These are phyloP conservation scores for Harpalus rubripes DNA, from an alignment of 2,888 invertebrate genomes.

Conservation along the genomic window DNA sequence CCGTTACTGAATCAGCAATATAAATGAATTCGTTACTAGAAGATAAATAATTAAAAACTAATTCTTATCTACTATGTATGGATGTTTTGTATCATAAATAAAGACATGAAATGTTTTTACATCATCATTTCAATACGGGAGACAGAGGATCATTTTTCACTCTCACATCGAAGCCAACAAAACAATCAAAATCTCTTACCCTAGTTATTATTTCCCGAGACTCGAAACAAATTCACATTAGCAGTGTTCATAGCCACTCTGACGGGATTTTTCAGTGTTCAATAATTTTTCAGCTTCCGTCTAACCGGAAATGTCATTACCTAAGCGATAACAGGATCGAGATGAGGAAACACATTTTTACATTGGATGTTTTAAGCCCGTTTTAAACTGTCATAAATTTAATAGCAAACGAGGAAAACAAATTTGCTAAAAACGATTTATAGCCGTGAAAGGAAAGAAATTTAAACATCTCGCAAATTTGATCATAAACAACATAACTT, in stretches of 20 bases:
- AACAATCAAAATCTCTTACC: constrained; percentile 59
- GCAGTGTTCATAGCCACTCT: constrained; percentile 51
- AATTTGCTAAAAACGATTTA: no score
- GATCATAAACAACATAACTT: no score
- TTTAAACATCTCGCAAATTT: no score
- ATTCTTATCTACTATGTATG: background rate
- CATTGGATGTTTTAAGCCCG: background rate
- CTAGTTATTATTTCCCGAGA: constrained; percentile 50
- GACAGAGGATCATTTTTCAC: constrained; percentile 40
- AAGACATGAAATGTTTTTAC: constrained; percentile 19
- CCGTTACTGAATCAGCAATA: background rate
- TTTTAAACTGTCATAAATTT: background rate
- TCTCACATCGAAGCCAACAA: constrained; percentile 45
- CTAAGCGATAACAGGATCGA: constrained; percentile 29
- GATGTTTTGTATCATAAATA: background rate
- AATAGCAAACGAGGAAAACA: no score
- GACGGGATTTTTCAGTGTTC: constrained; percentile 52
- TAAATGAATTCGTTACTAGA: background rate
- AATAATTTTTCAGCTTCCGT: constrained; percentile 58
- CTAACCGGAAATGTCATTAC: constrained; percentile 57
- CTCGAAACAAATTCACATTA: constrained; percentile 58
- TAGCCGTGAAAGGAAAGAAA: no score
- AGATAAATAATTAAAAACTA: constrained; percentile 30
- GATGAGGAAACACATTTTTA: background rate
- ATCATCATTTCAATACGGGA: constrained; percentile 42